These are phyloP conservation scores for Proterorhinus semilunaris DNA, from an alignment of 2,113 vertebrate species.

Conservation along the genomic window DNA sequence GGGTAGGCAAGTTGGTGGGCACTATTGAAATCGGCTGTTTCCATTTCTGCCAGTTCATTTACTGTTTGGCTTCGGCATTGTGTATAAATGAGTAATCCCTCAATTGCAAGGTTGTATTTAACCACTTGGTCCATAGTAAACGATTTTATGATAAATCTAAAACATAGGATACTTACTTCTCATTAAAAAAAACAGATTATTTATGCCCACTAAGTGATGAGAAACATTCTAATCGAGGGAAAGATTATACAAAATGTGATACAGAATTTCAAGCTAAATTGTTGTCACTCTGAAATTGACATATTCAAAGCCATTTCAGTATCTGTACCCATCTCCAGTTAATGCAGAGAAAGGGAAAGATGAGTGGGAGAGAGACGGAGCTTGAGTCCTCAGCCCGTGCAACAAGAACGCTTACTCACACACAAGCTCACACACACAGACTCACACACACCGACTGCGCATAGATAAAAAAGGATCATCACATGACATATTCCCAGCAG, in stretches of 20 bases:
- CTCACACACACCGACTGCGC: constrained; percentile 38
- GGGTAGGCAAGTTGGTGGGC: not conserved
- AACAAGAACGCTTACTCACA: constrained; percentile 20
- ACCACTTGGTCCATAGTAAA: no score
- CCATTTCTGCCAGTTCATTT: no score
- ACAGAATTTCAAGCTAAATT: no score
- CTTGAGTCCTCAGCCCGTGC: constrained; percentile 60
- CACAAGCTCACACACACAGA: constrained; percentile 9
- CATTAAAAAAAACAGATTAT: no score
- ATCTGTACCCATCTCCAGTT: not conserved
- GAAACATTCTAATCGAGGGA: no score
- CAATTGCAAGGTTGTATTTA: no score
- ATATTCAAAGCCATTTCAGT: not conserved
- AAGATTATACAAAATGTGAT: no score
- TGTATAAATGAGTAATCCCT: no score
- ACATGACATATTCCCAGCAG: constrained; percentile 67
- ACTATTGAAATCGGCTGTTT: no score
- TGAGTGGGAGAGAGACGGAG: constrained; percentile 64
- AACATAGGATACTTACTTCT: constrained; percentile 44
- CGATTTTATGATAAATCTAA: constrained; percentile 55
- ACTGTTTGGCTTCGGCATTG: no score
- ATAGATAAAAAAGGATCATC: constrained; percentile 59
- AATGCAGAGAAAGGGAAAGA: constrained; percentile 1
- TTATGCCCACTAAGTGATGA: no score
- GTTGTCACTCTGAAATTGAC: no score